phyloP scores from a whole-genome alignment of 2,888 invertebrate genomes.

The Beris morrisii region DNA sequence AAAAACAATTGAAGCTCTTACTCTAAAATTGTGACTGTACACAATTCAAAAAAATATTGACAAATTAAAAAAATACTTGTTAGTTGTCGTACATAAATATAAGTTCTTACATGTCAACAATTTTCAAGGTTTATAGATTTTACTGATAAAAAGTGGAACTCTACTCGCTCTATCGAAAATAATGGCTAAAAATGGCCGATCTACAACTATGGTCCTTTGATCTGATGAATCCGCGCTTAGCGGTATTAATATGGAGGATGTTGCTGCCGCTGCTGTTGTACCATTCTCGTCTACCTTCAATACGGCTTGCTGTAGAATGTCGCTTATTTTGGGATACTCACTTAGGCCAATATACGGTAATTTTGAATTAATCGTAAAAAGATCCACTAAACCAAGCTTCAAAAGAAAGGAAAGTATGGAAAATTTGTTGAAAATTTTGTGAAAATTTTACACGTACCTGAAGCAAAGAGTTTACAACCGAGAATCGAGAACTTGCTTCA shows the following conservation, averaged over 20 bases:
- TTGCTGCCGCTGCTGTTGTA: conserved; percentile 58
- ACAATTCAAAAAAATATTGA: too few relatives aligned
- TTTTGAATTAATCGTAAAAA: conserved; percentile 56
- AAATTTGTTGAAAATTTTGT: too few relatives aligned
- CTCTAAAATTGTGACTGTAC: too few relatives aligned
- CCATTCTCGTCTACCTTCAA: conserved; percentile 61
- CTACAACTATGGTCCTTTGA: conserved; percentile 52
- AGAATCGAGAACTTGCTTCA: conserved; percentile 37
- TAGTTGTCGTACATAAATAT: too few relatives aligned
- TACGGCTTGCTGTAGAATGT: conserved; percentile 59
- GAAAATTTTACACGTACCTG: conserved; percentile 38
- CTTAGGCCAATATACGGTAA: conserved; percentile 47
- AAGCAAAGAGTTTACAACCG: conserved; percentile 39
- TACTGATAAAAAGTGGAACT: conserved; percentile 59
- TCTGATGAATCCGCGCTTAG: conserved; percentile 54
- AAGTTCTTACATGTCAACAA: too few relatives aligned
- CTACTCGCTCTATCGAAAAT: conserved; percentile 58
- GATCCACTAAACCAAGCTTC: conserved; percentile 58
- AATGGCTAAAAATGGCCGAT: conserved; percentile 60
- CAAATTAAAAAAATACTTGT: too few relatives aligned
- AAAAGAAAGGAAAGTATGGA: conserved; percentile 38
- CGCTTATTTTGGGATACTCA: conserved; percentile 49
- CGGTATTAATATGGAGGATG: conserved; percentile 57
- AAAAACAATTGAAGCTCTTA: background rate
- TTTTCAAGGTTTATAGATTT: conserved; percentile 56